These are phyloP conservation scores for Oreocharis arfaki DNA, from an alignment of 2,113 vertebrate species.

Conservation along the genomic window DNA sequence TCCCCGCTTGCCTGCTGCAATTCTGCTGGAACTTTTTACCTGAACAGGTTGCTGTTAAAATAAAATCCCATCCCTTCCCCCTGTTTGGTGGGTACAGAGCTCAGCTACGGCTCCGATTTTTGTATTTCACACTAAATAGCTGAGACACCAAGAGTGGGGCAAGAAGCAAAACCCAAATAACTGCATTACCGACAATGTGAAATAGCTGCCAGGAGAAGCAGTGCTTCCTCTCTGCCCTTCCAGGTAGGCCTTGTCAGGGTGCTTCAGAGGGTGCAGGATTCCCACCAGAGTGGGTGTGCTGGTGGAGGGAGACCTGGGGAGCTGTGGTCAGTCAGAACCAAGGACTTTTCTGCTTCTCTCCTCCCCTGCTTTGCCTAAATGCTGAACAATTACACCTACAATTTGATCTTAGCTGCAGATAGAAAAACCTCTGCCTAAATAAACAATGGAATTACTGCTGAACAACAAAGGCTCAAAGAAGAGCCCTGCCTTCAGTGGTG, in stretches of 20 bases:
- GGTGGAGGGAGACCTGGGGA: conserved; percentile 39
- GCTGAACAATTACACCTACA: conserved; percentile 63
- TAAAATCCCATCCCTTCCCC: not conserved
- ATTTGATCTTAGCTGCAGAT: conserved; percentile 68
- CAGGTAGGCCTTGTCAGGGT: conserved; percentile 33
- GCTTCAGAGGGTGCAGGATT: not conserved
- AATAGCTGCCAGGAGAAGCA: conserved; percentile 24
- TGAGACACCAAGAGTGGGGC: not conserved
- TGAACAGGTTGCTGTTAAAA: conserved; percentile 39
- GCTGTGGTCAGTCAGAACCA: conserved; percentile 60
- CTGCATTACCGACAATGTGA: not conserved
- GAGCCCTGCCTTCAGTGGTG: conserved; percentile 19
- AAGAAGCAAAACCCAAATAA: not conserved
- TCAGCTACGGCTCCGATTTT: not conserved
- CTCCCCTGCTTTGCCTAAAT: conserved; percentile 41
- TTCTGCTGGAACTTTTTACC: conserved; percentile 51
- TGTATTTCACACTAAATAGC: not conserved
- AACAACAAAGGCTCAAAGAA: conserved; percentile 33
- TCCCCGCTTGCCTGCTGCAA: conserved; percentile 44
- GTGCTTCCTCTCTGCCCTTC: not conserved
- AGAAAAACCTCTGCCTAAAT: conserved; percentile 67
- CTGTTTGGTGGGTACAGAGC: not conserved
- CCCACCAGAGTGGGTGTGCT: not conserved
- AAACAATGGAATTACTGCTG: conserved; percentile 61
- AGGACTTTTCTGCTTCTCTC: conserved; percentile 47